Evolutionary conservation across 2,797 vertebrate genomes (phyloP), one percentile per base, ranked within the genome.

Genomic region (Chelon auratus): DNA sequence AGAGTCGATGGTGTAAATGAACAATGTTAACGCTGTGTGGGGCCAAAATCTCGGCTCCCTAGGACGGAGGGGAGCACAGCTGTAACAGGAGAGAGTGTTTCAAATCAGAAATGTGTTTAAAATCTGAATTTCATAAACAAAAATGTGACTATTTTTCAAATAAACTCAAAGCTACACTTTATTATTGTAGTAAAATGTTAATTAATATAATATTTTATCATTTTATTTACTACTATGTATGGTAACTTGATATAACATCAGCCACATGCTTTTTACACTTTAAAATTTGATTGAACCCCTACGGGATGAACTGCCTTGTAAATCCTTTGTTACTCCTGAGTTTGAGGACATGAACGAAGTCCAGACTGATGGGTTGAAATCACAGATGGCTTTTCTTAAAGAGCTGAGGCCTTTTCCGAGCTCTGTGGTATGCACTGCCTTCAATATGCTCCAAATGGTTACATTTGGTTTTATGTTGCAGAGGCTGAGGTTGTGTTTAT

Each of bases 111-210:
- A 56, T 54, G 4, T 61, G 24, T 65, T 62, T 69, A 11, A 70
- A 57, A 55, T 68, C 52, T 12, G 57, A 75, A 75, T 68, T 67
- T 86, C 60, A 60, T 69, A 67, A 5, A 68, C n/a, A 62, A 76
- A 33, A 81, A 85, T 55, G 56, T 75, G 73, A 83, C 51, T 83
- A 78, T 86, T 88, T 89, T 85, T 87, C 52, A 83, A 74, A 78
- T 43, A 43, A 76, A 78, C 70, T 45, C 36, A 82, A 83, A 69
- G 17, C 70, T 55, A 66, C 33, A 75, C 62, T 77, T 82, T 82
- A 84, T 69, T 74, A 59, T 68, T 81, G 52, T 82, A 69, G 65
- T 72, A 63, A 77, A 76, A 37, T 80, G 81, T 79, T 66, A 83
- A 78, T 69, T 63, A 14, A 68, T 62, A 36, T 69, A 24, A 51